Base-by-base conservation (phyloP, 1,140 invertebrate genomes). In the Drosophila albomicans region DNA sequence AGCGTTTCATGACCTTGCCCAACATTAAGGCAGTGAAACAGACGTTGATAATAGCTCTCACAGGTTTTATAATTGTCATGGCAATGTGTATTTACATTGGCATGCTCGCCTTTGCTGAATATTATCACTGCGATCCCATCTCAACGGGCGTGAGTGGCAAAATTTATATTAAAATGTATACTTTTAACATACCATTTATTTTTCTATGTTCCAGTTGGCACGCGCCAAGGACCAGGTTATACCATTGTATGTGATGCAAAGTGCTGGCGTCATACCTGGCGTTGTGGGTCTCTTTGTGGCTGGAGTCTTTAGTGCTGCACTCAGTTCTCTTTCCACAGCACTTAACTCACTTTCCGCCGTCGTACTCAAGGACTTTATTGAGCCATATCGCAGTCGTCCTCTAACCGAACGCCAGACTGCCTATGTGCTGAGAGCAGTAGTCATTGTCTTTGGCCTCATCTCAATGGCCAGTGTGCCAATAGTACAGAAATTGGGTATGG, bases 291-390 rank as follows among this genome's bases (percentile, higher is more conserved):
- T 98, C 1, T 97, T 98, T 91, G 94, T 97, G 8, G 93, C 96
- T 11, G 96, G 95, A 2, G 95, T 96, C 20, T 96, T 96, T 82
- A 95, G 95, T 62, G 95, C 95, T 13, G 95, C 95, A 1, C 92
- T 96, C 11, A 97, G 96, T 87, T 96, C 96, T 0, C 93, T 97
- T 13, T 97, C 96, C 0, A 96, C 96, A 1, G 95, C 96, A 2
- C 91, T 97, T 3, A 98, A 97, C 91, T 96, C 96, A 0, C 95
- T 97, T 35, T 95, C 96, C 0, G 95, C 96, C 2, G 96, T 97
- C 0, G 94, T 95, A 11, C 93, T 97, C 20, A 96, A 97, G 86
- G 96, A 97, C 91, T 95, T 97, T 58, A 92, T 97, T 81, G 97
- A 94, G 93, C 94, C 95, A 10, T 95, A 94, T 81, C 94, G 95